Base-by-base conservation (phyloP, 2,113 vertebrate genomes). In the Zosterops lateralis region DNA sequence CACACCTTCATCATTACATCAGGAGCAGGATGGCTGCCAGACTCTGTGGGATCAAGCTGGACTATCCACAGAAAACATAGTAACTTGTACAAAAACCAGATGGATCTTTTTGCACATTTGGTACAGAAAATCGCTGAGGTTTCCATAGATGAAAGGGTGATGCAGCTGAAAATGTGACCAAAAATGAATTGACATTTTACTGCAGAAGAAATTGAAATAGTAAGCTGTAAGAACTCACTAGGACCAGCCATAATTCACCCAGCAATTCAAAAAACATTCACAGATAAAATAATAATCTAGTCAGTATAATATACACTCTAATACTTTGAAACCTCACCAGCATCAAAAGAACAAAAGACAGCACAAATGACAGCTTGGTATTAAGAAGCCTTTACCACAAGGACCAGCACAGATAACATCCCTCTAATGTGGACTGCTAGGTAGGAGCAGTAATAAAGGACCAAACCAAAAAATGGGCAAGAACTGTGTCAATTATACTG, bases 401-500 rank as follows among this genome's bases (percentile, higher is more conserved):
- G 42, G 14, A n/a, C 17, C 61, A 64, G 57, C 18, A n/a, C 4
- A 19, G 34, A 31, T 15, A n/a, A 25, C 3, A 40, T 26, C 53
- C 36, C 19, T 14, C 24, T n/a, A 16, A 44, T 1, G 1, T 12
- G 5, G 51, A 54, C 21, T 7, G 1, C 34, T 12, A 57, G 8
- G 44, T 5, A 87, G 45, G 8, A 83, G 26, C 42, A 76, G 25
- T 28, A 85, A 57, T 2, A 79, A 79, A 72, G 42, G 32, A 68
- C 14, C 25, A 60, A 73, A 70, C 45, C 19, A 38, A 54, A 0
- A 90, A 57, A 77, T 32, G 12, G 24, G 66, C 61, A 84, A 67
- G 29, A 58, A 36, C 32, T 45, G 26, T 44, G 14, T 6, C 62
- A 76, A 36, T 76, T 76, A 62, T 15, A 25, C 36, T 24, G 22